Evolutionary conservation across 1,140 invertebrate species (phyloP), one percentile per base, ranked within the genome.

Genomic region (Ruditapes philippinarum): DNA sequence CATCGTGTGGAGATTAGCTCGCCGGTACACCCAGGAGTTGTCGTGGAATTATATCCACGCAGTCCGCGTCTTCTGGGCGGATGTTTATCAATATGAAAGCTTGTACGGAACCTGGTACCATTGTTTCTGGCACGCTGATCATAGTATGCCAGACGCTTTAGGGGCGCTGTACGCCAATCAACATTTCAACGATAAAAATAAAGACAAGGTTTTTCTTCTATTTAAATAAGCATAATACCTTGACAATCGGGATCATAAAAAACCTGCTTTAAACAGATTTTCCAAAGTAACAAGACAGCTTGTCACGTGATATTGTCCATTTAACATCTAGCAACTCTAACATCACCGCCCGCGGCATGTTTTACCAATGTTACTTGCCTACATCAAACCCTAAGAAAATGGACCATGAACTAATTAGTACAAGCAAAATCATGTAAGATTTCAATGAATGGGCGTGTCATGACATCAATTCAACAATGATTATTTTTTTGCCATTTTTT

Each of bases 1-100:
- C 92, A 90, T 97, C 42, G 97, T 97, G 90, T 97, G 97, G 97
- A 96, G 96, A 74, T 93, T 97, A 11, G 96, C 96, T 11, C 93
- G 95, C 11, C 93, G 95, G n/a, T 97, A 97, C 93, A 93, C 97
- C 12, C 96, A 96, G 19, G 97, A 97, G 91, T 93, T 97, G 78
- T 96, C 97, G 0, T 94, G 96, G 86, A 95, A 96, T 51, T 97
- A 96, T 92, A 95, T 96, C 28, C 95, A 97, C 38, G 96, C 96
- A n/a, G 91, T 96, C 68, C 95, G 97, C 90, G 94, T 96, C 31
- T 97, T 96, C 90, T 94, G 95, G 78, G 95, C 95, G 76, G 96
- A 96, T 83, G 91, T 96, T 38, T 96, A 94, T 88, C 97, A 97
- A 96, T 94, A 90, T 84, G 60, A 94, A 33, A 92, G 95, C 65